Evolutionary conservation across 2,888 invertebrate species (phyloP).

Genomic region (Phymatocera aterrima): DNA sequence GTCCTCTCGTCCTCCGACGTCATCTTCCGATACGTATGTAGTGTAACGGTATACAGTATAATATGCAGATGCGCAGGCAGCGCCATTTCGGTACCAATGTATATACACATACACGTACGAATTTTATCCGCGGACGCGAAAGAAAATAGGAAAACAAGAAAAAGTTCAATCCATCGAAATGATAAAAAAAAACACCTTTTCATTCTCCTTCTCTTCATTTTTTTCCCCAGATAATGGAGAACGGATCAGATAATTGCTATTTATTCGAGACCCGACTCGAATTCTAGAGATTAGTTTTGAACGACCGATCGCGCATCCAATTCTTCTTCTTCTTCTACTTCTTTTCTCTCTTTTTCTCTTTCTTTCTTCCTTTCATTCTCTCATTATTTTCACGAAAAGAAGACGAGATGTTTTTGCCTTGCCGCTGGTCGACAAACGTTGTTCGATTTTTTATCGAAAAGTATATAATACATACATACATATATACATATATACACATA

Average conservation of each 20-base stretch:
- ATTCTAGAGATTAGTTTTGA: background rate
- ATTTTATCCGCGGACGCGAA: no score
- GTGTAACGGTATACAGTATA: background rate
- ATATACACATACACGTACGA: no score
- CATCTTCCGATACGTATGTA: background rate
- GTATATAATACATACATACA: no score
- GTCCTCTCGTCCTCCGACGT: constrained; percentile 2
- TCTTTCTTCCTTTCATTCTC: background rate
- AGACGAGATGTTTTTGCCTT: background rate
- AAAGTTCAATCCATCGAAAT: no score
- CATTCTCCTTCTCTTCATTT: background rate
- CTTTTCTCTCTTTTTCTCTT: background rate
- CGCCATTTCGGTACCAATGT: no score
- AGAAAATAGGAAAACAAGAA: no score
- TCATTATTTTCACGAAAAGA: no score
- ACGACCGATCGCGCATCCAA: background rate
- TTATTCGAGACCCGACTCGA: background rate
- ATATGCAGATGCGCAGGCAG: no score
- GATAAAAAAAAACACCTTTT: no score
- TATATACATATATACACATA: background rate
- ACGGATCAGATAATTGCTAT: background rate
- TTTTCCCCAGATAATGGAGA: background rate
- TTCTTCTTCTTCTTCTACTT: background rate
- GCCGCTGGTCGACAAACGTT: no score
- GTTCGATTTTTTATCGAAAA: no score